Evolutionary conservation across 2,113 vertebrate genomes (phyloP), one percentile per base, ranked within the genome.

Genomic region (Atrichornis clamosus): DNA sequence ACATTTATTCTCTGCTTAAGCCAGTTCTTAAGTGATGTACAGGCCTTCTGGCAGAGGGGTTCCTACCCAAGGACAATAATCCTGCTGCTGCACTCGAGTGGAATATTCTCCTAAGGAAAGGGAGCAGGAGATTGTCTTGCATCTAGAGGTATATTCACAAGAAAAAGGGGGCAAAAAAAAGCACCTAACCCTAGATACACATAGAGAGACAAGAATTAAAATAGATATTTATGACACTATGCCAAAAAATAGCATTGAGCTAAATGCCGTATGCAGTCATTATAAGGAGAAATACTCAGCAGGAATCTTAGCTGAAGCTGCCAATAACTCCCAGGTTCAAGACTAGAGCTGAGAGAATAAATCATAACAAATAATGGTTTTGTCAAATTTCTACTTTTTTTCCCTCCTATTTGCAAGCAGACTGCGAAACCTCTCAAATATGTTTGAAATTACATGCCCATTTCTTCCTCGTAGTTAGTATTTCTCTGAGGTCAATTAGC

Each of bases 331-430:
- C 89, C 84, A 97, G 91, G 95, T 97, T 97, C 87, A 91, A 79
- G 94, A 93, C 83, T 78, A 53, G 87, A 97, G 84, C 93, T 93
- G 95, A 96, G 95, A 62, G 94, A 95, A 97, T 96, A 96, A 96
- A 97, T 96, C 95, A 96, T 96, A 95, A 91, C 94, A 95, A 97
- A 95, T 95, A 95, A 97, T 94, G 91, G 93, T 86, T 97, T 96
- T 97, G 93, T 97, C 94, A 95, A 97, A 95, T 94, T 95, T 92
- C 1, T 7, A 89, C 76, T 70, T 82, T 69, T 69, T 87, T 64
- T 6, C 83, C 86, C 46, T 37, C 59, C 86, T 89, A 75, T 95
- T 97, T 89, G 84, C 84, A 95, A 95, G 91, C 77, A 92, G 83
- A 17, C 94, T 96, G 91, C 9, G 73, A 94, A 95, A 79, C 62